Evolutionary conservation across 2,888 invertebrate species (phyloP).

Genomic region (Epiblema foenella): DNA sequence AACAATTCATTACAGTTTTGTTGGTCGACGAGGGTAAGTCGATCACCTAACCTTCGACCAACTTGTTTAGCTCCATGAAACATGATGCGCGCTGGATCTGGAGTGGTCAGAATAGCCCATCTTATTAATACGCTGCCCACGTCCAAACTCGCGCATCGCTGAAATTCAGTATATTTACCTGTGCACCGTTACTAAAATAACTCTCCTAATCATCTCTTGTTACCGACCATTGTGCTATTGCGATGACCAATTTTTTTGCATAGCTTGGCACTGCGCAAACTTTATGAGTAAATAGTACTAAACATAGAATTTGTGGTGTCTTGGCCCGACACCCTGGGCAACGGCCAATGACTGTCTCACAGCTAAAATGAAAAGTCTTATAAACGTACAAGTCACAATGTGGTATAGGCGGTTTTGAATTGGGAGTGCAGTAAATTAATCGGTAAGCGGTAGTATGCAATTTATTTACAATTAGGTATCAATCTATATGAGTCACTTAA

Average conservation of each 20-base stretch:
- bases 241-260: conserved; percentile 45
- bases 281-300: conserved; percentile 67
- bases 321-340: conserved; percentile 54
- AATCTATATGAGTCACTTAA: conserved; percentile 10
- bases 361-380: neutral
- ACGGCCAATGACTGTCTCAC: conserved; percentile 57
- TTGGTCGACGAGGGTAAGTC: neutral
- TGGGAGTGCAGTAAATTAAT: neutral
- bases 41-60: neutral
- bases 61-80: conserved; percentile 55
- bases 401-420: conserved; percentile 1
- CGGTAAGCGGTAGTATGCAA: conserved; percentile 5
- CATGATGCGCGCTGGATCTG: conserved; percentile 65
- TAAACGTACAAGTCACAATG: neutral
- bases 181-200: conserved; percentile 66
- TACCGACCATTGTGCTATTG: conserved; percentile 48
- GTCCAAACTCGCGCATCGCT: conserved; percentile 63
- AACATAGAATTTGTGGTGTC: conserved; percentile 58
- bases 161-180: conserved; percentile 64
- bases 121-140: conserved; percentile 72
- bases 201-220: conserved; percentile 60
- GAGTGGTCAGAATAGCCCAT: conserved; percentile 66
- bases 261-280: conserved; percentile 40
- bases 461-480: neutral
- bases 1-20: neutral